A percentile compares a stretch with the other conserved stretches of the same genome.
Conservation (phyloP, 2,797 vertebrate species). For the Moxostoma hubbsi region DNA sequence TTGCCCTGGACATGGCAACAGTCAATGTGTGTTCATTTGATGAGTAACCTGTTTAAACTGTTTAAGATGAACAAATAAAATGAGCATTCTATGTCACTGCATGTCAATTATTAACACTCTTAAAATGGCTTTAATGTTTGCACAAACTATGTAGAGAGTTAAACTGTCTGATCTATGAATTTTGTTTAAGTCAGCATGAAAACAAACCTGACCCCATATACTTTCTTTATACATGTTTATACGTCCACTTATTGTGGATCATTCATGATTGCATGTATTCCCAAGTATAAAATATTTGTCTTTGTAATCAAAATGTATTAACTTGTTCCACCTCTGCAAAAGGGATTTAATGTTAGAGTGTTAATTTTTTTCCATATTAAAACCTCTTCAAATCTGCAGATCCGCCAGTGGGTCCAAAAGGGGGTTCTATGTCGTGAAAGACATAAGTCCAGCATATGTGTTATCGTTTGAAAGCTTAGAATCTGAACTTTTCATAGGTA, state of each 20-base stretch:
- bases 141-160: conserved; percentile 9
- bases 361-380: no score
- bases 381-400: no score
- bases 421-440: no score
- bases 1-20: conserved; percentile 22
- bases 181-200: conserved; percentile 10
- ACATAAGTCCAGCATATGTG: no score
- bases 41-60: conserved; percentile 13
- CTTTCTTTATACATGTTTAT: not conserved
- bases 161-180: not conserved
- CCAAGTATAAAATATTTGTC: not conserved
- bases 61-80: conserved; percentile 24
- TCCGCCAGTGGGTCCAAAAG: no score
- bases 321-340: no score
- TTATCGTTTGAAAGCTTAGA: no score
- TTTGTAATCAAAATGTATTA: no score
- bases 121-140: conserved; percentile 10
- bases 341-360: no score
- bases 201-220: not conserved
- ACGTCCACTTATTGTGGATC: no score
- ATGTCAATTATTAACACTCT: conserved; percentile 33
- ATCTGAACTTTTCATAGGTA: no score
- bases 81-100: conserved; percentile 11
- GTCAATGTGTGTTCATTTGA: conserved; percentile 4
- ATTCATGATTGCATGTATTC: conserved; percentile 7